Evolutionary conservation across 1,140 invertebrate species (phyloP), one percentile per base, ranked within the genome.

Genomic region (Oedothorax gibbosus): DNA sequence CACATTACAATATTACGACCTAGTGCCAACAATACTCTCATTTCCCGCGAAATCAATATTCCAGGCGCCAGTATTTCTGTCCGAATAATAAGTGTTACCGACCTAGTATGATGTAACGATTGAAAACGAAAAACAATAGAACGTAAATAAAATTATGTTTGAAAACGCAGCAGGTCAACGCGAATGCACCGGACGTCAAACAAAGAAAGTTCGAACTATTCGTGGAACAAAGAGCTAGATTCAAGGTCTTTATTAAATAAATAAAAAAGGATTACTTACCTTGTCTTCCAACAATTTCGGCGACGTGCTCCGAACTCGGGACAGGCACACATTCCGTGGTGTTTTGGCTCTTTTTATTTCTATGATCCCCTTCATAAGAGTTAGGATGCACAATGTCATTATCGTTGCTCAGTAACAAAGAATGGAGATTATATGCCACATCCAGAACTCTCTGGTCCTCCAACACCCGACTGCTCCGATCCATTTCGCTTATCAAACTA

Each of bases 231-330:
- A 83, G 80, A 75, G 73, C 20, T 68, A 15, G 6, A 15, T 65
- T 57, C 35, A 35, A 35, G 35, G 35, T 35, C 35, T 35, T 53
- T 66, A 73, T 65, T 49, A 72, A 56, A 15, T 57, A 20, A 87
- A 51, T 14, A 68, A 35, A 72, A 12, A 76, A 54, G 9, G 20
- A 18, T 53, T 15, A 54, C 92, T 91, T 93, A 99, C 98, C 98
- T 97, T 99, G 98, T 93, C 98, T 93, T 88, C 98, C 98, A 88
- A 99, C 98, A 90, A 99, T 99, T 93, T 99, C 98, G 7, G 98
- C 98, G 88, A 99, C 98, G 93, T 99, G 98, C 90, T 99, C 98
- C 56, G 97, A 99, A 89, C 96, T 98, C 0, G 98, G 98, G 81
- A 99, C 98, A 87, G 97, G 97, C 87, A 99, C 98, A 92, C 97